Conservation (phyloP, 1,140 invertebrate genomes). For the Drosophila insularis region DNA sequence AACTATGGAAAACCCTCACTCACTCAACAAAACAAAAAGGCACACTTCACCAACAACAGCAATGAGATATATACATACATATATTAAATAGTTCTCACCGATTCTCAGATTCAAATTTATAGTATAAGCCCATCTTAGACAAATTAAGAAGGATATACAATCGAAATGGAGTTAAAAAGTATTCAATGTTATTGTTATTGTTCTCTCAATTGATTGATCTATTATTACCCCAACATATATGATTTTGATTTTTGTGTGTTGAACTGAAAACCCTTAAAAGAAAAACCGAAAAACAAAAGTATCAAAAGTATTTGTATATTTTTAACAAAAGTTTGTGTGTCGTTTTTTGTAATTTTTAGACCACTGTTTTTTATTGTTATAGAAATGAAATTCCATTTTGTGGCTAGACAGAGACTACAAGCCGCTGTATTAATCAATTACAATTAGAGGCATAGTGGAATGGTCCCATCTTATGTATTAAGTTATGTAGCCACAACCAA, state of each 20-base stretch:
- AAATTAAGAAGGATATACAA: slow-evolving; percentile 21
- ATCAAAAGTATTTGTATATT: slow-evolving; percentile 28
- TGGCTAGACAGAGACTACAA: not conserved
- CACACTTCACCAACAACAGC: slow-evolving; percentile 45
- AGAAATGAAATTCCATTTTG: slow-evolving; percentile 25
- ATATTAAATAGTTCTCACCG: slow-evolving; percentile 51
- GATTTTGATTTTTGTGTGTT: slow-evolving; percentile 28
- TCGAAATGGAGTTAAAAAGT: slow-evolving; percentile 28
- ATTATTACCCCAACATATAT: slow-evolving; percentile 9
- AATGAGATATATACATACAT: slow-evolving; percentile 44
- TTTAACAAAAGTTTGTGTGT: slow-evolving; percentile 63
- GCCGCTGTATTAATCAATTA: slow-evolving; percentile 40
- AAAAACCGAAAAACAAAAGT: slow-evolving; percentile 21
- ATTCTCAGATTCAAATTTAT: slow-evolving; percentile 43
- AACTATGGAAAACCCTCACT: slow-evolving; percentile 57
- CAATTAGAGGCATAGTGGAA: slow-evolving; percentile 16
- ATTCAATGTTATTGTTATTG: slow-evolving; percentile 29
- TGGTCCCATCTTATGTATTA: slow-evolving; percentile 53
- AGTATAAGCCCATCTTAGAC: slow-evolving; percentile 60
- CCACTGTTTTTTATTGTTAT: slow-evolving; percentile 31
- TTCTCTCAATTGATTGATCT: slow-evolving; percentile 13
- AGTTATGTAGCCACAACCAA: slow-evolving; percentile 73
- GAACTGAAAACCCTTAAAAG: slow-evolving; percentile 21
- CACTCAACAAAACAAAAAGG: not conserved
- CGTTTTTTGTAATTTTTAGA: slow-evolving; percentile 51